Evolutionary conservation across 2,113 vertebrate species (phyloP).

Genomic region (Hemichromis elongatus): DNA sequence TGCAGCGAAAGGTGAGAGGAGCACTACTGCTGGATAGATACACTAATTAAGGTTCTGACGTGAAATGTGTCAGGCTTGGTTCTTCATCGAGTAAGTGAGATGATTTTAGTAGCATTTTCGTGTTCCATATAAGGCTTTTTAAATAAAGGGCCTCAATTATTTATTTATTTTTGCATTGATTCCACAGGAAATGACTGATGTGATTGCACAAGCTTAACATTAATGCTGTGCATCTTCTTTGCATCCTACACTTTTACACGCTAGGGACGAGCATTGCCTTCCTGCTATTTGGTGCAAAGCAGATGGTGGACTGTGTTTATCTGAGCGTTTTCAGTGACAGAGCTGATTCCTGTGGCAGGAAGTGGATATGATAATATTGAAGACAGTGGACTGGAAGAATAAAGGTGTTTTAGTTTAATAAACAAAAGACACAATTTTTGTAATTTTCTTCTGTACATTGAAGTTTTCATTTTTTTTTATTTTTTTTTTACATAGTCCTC

Average conservation of each 20-base stretch:
- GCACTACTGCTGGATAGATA: background rate
- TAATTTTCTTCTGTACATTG: background rate
- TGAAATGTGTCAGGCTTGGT: background rate
- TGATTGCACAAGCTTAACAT: background rate
- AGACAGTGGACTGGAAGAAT: background rate
- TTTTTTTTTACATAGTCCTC: background rate
- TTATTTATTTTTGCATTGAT: background rate
- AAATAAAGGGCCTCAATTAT: background rate
- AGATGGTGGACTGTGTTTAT: background rate
- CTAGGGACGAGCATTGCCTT: background rate
- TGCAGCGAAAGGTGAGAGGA: background rate
- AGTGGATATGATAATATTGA: background rate
- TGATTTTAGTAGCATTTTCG: background rate
- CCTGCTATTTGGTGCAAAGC: background rate
- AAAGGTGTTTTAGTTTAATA: background rate
- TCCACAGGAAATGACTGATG: background rate
- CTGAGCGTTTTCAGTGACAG: background rate
- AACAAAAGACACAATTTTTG: rapidly evolving
- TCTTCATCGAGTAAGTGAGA: background rate
- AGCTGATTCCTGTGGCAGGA: background rate
- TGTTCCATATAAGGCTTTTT: background rate
- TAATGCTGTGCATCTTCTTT: background rate
- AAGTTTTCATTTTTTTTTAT: background rate
- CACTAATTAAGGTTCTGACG: background rate
- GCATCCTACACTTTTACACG: background rate